A percentile compares a stretch with the other conserved stretches of the same genome.
Evolutionary conservation across 2,113 vertebrate genomes (phyloP).

Genomic region (Rhegmatorhina hoffmannsi): DNA sequence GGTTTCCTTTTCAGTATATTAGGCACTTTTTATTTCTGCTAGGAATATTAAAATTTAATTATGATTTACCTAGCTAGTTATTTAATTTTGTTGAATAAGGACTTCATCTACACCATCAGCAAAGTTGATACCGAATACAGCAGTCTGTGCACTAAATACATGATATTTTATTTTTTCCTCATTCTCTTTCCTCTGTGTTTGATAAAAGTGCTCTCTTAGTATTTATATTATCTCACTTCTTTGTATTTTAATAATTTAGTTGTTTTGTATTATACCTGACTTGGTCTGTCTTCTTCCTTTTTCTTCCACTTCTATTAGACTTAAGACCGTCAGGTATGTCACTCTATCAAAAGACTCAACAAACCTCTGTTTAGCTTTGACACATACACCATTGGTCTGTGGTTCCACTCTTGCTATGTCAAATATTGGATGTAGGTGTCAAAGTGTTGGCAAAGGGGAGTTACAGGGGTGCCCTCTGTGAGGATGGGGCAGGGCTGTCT

Average conservation of each 20-base stretch:
- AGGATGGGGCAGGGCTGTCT: neutral
- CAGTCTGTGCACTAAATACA: neutral
- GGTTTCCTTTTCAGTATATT: neutral
- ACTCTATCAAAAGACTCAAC: neutral
- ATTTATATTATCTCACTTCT: neutral
- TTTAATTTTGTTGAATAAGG: neutral
- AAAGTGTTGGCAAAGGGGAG: neutral
- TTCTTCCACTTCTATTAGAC: neutral
- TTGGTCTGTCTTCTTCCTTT: neutral
- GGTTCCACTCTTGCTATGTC: neutral
- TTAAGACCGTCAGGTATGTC: neutral
- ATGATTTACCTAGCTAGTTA: neutral
- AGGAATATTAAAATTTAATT: neutral
- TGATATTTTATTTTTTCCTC: neutral
- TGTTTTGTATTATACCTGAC: neutral
- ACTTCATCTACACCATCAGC: neutral
- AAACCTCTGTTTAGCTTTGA: neutral
- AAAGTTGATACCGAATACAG: neutral
- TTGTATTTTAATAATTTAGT: neutral
- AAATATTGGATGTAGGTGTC: neutral
- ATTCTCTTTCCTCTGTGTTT: neutral
- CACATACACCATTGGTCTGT: rapidly evolving
- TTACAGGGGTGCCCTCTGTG: neutral
- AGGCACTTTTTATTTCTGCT: neutral
- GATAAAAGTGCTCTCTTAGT: neutral